phyloP scores from a whole-genome alignment of 2,113 vertebrate genomes.

The Excalfactoria chinensis region DNA sequence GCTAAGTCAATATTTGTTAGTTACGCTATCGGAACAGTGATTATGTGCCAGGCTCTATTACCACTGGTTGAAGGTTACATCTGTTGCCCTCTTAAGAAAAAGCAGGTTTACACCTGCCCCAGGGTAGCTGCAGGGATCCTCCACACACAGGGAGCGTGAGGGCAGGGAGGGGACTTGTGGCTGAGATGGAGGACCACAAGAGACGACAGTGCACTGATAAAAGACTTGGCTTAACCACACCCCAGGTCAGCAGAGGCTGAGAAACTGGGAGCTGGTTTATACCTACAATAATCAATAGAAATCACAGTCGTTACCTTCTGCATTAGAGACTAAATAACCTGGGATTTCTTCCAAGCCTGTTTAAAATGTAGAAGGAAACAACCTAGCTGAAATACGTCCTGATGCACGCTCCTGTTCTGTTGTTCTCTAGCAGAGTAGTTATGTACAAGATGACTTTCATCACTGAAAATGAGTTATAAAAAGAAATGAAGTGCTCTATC shows the following conservation, averaged over 20 bases:
- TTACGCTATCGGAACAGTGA: slow-evolving; percentile 19
- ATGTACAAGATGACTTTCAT: neutral
- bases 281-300: neutral
- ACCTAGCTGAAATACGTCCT: neutral
- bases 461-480: neutral
- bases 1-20: slow-evolving; percentile 70
- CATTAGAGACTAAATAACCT: neutral
- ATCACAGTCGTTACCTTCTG: neutral
- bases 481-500: neutral
- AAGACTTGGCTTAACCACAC: neutral
- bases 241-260: neutral
- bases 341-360: neutral
- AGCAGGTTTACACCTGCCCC: neutral
- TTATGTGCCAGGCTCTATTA: neutral
- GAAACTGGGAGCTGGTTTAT: neutral
- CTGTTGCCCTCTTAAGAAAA: neutral
- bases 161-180: neutral
- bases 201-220: neutral
- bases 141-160: neutral
- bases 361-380: neutral
- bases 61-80: neutral
- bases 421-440: neutral
- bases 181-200: neutral
- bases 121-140: neutral
- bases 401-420: neutral